A percentile compares a stretch with the other conserved stretches of the same genome.
Conservation (phyloP, 2,113 vertebrate species). For the Lontra canadensis region DNA sequence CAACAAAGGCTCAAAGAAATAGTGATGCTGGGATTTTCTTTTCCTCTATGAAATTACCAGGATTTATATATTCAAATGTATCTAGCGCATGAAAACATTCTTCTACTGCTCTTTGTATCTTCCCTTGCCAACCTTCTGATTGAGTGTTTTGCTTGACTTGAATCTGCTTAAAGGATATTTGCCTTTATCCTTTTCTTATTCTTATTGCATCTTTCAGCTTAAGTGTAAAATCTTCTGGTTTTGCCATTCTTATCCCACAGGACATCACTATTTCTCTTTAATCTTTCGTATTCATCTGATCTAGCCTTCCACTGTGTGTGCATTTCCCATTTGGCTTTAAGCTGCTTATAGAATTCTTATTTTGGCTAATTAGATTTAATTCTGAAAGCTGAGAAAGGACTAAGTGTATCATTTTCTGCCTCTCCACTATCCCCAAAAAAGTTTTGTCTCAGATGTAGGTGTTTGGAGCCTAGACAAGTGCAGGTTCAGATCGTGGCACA, state of each 20-base stretch:
- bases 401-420: slow-evolving; percentile 46
- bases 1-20: background rate
- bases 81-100: background rate
- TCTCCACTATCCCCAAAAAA: background rate
- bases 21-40: background rate
- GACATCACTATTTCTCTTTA: slow-evolving; percentile 73
- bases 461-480: background rate
- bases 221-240: slow-evolving; percentile 76
- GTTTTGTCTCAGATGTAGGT: background rate
- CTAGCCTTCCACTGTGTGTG: slow-evolving; percentile 50
- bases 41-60: background rate
- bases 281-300: slow-evolving; percentile 74
- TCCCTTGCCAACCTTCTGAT: slow-evolving; percentile 49
- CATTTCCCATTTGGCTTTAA: slow-evolving; percentile 77
- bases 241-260: slow-evolving; percentile 73
- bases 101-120: background rate
- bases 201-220: slow-evolving; percentile 70
- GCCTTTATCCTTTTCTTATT: slow-evolving; percentile 73
- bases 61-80: background rate
- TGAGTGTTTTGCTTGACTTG: slow-evolving; percentile 60
- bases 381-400: slow-evolving; percentile 61
- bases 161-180: slow-evolving; percentile 77
- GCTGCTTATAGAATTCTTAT: slow-evolving; percentile 73
- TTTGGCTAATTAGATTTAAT: slow-evolving; percentile 77
- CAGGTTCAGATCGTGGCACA: background rate